phyloP scores from a whole-genome alignment of 1,140 invertebrate genomes.

The Drosophila ananassae region DNA sequence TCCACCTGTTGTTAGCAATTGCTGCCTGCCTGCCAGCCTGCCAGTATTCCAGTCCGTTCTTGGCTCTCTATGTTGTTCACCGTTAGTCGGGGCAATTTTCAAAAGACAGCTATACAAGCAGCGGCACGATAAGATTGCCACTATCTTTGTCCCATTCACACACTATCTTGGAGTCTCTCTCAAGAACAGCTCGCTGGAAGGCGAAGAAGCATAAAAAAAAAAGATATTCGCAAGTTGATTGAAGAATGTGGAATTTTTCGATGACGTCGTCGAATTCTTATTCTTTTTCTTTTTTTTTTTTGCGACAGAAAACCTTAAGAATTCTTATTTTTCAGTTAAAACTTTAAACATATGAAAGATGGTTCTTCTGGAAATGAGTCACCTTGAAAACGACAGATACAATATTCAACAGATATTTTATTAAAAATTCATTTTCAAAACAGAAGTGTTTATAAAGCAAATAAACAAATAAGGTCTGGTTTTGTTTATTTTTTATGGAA shows the following conservation, averaged over 20 bases:
- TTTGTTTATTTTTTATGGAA: neutral
- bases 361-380: neutral
- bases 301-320: constrained; percentile 14
- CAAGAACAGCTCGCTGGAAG: neutral
- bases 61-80: constrained; percentile 11
- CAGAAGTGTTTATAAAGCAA: neutral
- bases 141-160: constrained; percentile 1
- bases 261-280: constrained; percentile 55
- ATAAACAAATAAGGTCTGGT: neutral
- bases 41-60: neutral
- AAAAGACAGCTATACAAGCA: constrained; percentile 19
- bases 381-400: neutral
- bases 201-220: constrained; percentile 5
- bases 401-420: neutral
- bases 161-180: neutral
- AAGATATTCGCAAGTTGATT: constrained; percentile 6
- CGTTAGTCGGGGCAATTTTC: constrained; percentile 25
- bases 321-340: constrained; percentile 7
- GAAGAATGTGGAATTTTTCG: constrained; percentile 36
- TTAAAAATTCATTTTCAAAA: neutral
- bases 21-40: neutral
- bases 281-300: neutral
- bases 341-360: neutral
- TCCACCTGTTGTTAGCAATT: constrained; percentile 25
- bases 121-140: constrained; percentile 26